These are phyloP conservation scores for Enteromius unitaeniatus DNA, from an alignment of 2,797 vertebrate species.

Conservation along the genomic window DNA sequence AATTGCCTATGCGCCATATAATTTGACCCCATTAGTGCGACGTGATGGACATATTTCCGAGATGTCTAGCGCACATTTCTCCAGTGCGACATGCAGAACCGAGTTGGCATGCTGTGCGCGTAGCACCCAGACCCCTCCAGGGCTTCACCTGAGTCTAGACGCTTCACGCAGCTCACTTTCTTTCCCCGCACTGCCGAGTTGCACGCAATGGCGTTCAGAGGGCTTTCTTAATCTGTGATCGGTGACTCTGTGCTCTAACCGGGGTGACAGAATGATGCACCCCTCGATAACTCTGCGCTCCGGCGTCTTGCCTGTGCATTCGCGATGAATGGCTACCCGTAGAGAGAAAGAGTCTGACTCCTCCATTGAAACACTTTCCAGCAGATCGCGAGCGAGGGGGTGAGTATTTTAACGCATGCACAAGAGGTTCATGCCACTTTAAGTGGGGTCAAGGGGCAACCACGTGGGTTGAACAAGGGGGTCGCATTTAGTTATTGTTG, in stretches of 20 bases:
- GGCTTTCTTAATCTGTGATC: conserved; percentile 68
- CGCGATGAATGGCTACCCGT: conserved; percentile 89
- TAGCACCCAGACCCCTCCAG: conserved; percentile 69
- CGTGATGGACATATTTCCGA: conserved; percentile 16
- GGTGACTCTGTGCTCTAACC: conserved; percentile 73
- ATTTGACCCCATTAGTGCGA: conserved; percentile 12
- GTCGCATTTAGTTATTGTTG: conserved; percentile 49
- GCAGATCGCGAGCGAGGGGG: conserved; percentile 73
- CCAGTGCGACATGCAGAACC: conserved; percentile 60
- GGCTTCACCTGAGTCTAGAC: conserved; percentile 79
- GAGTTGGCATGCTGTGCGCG: conserved; percentile 74
- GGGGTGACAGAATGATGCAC: conserved; percentile 43
- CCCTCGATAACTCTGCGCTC: conserved; percentile 81
- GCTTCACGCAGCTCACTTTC: conserved; percentile 46
- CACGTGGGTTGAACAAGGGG: conserved; percentile 47
- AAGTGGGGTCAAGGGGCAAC: background rate
- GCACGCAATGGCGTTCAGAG: conserved; percentile 34
- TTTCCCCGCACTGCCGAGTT: conserved; percentile 42
- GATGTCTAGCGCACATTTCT: background rate
- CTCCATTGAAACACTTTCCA: conserved; percentile 72
- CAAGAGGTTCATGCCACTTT: conserved; percentile 56
- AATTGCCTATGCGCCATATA: conserved; percentile 12
- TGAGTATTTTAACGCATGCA: conserved; percentile 72
- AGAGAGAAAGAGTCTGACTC: conserved; percentile 73
- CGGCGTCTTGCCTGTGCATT: conserved; percentile 71